These are phyloP conservation scores for Gracilinanus agilis DNA, from an alignment of 2,113 vertebrate species.

Conservation along the genomic window DNA sequence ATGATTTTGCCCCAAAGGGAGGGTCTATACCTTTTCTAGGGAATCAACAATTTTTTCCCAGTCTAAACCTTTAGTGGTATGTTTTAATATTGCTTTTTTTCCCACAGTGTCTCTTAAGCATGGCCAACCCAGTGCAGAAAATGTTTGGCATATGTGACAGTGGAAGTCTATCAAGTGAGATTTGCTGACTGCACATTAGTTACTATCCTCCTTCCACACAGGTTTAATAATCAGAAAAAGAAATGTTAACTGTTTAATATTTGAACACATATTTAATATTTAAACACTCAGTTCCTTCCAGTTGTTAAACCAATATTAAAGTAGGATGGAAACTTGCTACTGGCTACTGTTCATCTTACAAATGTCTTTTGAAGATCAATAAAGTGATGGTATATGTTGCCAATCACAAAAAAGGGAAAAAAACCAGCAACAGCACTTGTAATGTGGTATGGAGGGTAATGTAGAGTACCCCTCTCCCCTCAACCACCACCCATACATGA, in stretches of 20 bases:
- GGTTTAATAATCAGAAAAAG: slow-evolving; percentile 58
- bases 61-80: background rate
- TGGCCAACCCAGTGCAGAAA: slow-evolving; percentile 3
- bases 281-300: slow-evolving; percentile 58
- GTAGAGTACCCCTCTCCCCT: background rate
- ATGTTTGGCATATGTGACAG: background rate
- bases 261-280: slow-evolving; percentile 74
- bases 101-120: background rate
- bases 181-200: background rate
- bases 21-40: background rate
- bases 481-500: background rate
- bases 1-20: background rate
- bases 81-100: slow-evolving; percentile 35
- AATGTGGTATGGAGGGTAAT: background rate
- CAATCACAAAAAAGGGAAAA: background rate
- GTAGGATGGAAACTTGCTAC: slow-evolving; percentile 37
- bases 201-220: slow-evolving; percentile 28
- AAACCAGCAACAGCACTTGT: background rate
- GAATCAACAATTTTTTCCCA: background rate
- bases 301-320: slow-evolving; percentile 64
- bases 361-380: slow-evolving; percentile 8
- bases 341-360: slow-evolving; percentile 47
- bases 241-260: slow-evolving; percentile 71
- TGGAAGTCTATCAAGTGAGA: accelerated
- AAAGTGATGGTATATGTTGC: background rate